These are phyloP conservation scores for Furnarius figulus DNA, from an alignment of 2,113 vertebrate genomes.

Conservation along the genomic window DNA sequence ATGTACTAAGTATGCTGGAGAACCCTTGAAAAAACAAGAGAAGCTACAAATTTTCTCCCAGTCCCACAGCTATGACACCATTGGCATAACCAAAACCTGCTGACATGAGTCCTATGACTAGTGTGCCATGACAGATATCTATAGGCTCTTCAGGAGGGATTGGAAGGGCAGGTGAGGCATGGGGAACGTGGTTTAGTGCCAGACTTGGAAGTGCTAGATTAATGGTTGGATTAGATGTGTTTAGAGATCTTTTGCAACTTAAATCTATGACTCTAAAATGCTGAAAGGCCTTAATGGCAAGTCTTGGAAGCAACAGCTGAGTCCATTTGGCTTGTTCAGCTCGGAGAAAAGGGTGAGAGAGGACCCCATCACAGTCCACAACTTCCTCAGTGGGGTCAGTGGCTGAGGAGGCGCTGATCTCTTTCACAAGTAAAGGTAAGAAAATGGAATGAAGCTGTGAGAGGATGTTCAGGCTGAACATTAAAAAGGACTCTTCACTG, in stretches of 20 bases:
- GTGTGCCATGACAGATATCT: not conserved
- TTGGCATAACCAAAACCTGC: not conserved
- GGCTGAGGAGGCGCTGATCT: not conserved
- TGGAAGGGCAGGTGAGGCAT: rapidly evolving
- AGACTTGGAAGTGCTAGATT: not conserved
- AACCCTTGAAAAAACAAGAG: not conserved
- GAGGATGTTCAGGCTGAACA: not conserved
- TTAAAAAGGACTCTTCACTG: not conserved
- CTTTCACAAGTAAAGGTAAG: not conserved
- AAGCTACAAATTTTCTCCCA: not conserved
- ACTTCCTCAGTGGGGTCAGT: rapidly evolving
- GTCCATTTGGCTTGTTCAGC: not conserved
- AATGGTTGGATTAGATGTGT: not conserved
- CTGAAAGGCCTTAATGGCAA: not conserved
- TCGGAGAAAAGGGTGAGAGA: not conserved
- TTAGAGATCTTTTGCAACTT: not conserved
- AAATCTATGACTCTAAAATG: not conserved
- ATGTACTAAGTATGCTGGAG: not conserved
- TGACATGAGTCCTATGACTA: not conserved
- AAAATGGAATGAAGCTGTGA: not conserved
- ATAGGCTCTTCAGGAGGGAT: not conserved
- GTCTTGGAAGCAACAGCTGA: not conserved
- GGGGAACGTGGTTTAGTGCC: not conserved
- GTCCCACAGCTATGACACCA: too few relatives aligned
- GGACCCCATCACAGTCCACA: not conserved